Base-by-base conservation (phyloP, 2,113 vertebrate species). In the Philantomba maxwellii region DNA sequence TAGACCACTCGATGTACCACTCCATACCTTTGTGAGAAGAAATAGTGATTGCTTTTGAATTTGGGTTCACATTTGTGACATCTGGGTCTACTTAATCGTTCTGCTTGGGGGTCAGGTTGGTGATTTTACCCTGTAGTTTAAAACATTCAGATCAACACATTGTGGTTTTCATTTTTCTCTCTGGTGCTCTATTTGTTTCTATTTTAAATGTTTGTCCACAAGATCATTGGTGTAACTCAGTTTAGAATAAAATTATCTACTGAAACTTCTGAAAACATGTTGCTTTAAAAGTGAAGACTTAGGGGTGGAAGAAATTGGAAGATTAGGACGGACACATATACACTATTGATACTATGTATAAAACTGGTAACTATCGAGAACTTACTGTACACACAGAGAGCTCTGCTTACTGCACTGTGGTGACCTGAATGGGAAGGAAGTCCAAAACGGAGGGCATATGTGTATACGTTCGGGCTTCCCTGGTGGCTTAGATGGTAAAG, bases 61-160 rank as follows among this genome's bases (percentile, higher is more conserved):
- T 87, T 96, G 90, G 57, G 11, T 83, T 91, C 83, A 6, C 9
- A 10, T 57, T 60, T 82, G 43, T 91, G 85, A 91, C 92, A 97
- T 97, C 96, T 97, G 96, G 90, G 60, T 58, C 81, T 64, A 30
- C 33, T 95, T 95, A 90, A 91, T 89, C 49, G 19, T 89, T 92
- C 89, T 92, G 87, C 84, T 36, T 83, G 17, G 49, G 55, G 51
- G 57, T 66, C 90, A 92, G 62, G 51, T 96, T 93, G 84, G 75
- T 89, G 77, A 97, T 94, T 95, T 77, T 93, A 64, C 43, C 39
- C 62, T 75, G 26, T 93, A 78, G 84, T 96, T 94, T 75, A 84
- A 97, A 97, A 77, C 75, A 88, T 80, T 87, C 75, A 91, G 55
- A 86, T 75, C 93, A 90, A 57, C 95, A 75, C 95, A 64, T 30